These are phyloP conservation scores for Pyrrhosoma nymphula DNA, from an alignment of 2,888 invertebrate species.

Conservation along the genomic window DNA sequence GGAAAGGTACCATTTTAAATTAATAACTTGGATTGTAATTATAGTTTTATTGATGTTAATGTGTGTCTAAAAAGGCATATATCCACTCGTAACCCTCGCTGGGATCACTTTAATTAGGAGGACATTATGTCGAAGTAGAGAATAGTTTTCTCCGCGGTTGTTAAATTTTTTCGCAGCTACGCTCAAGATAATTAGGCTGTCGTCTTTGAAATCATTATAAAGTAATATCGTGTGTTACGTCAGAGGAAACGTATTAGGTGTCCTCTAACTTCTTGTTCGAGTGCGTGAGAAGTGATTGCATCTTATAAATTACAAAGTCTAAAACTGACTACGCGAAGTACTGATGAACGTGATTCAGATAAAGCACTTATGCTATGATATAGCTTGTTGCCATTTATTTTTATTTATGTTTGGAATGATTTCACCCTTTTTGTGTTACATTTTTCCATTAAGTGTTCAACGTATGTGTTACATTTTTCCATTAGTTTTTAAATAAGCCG, in stretches of 20 bases:
- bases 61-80: slow-evolving; percentile 15
- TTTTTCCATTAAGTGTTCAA: no score
- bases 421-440: no score
- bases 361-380: no score
- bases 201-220: background rate
- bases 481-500: no score
- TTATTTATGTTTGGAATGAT: no score
- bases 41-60: slow-evolving; percentile 33
- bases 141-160: background rate
- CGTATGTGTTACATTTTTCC: no score
- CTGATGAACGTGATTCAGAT: no score
- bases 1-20: slow-evolving; percentile 37
- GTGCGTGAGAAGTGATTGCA: background rate
- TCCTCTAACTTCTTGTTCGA: background rate
- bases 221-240: background rate
- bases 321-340: no score
- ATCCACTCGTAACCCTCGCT: background rate
- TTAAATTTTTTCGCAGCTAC: background rate
- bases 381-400: no score
- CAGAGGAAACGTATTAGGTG: background rate
- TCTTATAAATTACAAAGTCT: no score
- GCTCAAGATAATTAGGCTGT: background rate
- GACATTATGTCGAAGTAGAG: background rate
- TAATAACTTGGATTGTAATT: slow-evolving; percentile 41
- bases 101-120: slow-evolving; percentile 1